Evolutionary conservation across 2,888 invertebrate species (phyloP).

Genomic region (Himalopsyche tibetana): DNA sequence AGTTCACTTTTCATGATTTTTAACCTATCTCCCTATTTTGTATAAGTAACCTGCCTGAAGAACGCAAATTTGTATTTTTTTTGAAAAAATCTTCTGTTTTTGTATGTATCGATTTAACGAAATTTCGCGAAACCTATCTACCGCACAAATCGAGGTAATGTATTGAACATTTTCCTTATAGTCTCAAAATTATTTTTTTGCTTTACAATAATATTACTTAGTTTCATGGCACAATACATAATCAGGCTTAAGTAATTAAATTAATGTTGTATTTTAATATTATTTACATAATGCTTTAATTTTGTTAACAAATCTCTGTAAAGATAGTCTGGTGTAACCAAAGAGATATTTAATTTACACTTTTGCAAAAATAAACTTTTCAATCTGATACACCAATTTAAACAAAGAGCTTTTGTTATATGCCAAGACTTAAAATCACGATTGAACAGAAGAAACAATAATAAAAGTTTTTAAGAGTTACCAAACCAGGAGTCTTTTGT

Average conservation of each 20-base stretch:
- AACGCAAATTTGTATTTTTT: no score
- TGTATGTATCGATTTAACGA: no score
- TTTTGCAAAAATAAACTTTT: constrained; percentile 16
- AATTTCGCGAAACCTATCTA: no score
- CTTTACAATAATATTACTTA: no score
- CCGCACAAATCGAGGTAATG: no score
- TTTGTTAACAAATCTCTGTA: not conserved
- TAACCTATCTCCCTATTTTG: no score
- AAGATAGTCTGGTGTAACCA: not conserved
- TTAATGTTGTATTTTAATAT: not conserved
- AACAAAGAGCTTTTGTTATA: constrained; percentile 41
- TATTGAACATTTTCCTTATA: no score
- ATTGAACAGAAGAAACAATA: constrained; percentile 34
- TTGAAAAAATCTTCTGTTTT: no score
- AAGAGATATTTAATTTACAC: constrained; percentile 23
- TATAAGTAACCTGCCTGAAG: no score
- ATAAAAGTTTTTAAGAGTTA: constrained; percentile 32
- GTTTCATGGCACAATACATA: no score
- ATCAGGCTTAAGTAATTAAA: not conserved
- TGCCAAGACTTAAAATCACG: constrained; percentile 22
- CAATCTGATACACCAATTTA: constrained; percentile 41
- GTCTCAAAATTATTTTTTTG: no score
- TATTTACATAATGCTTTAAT: not conserved
- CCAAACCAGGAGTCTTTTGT: not conserved
- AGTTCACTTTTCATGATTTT: no score